Percentiles rank a stretch among this genome's conserved stretches.
phyloP scores from a whole-genome alignment of 2,113 vertebrate species.

The Ictalurus punctatus region DNA sequence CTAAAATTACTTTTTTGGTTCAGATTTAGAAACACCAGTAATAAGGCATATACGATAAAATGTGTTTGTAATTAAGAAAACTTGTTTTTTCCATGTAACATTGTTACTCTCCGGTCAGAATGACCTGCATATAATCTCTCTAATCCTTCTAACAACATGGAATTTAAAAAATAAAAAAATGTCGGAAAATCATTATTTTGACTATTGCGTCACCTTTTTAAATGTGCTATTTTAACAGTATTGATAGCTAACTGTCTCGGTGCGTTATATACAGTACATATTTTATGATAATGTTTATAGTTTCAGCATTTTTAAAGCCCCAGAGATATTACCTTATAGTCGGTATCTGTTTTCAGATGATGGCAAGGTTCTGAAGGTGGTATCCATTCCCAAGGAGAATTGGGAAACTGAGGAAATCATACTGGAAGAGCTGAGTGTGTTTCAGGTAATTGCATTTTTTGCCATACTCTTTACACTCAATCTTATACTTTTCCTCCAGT shows the following conservation, averaged over 20 bases:
- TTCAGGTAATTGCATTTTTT: conserved; percentile 71
- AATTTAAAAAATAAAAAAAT: not conserved
- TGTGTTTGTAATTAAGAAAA: not conserved
- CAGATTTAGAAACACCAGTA: not conserved
- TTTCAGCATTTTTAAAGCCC: not conserved
- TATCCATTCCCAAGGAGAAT: conserved; percentile 68
- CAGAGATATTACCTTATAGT: not conserved
- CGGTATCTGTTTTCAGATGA: conserved; percentile 66
- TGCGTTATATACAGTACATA: not conserved
- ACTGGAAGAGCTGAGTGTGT: conserved; percentile 78
- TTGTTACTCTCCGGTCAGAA: not conserved
- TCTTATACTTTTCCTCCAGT: not conserved
- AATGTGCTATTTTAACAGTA: not conserved
- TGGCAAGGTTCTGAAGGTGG: conserved; percentile 79
- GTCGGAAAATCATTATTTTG: not conserved
- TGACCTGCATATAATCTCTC: not conserved
- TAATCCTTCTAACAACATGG: not conserved
- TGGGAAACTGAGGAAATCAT: conserved; percentile 71
- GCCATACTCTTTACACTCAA: not conserved
- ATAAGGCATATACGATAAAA: not conserved
- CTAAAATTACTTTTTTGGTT: not conserved
- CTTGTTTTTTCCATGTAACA: not conserved
- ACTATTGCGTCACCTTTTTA: not conserved
- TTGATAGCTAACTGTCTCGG: not conserved
- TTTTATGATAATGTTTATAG: not conserved